Base-by-base conservation (phyloP, 30 jellyfish, hydroid and myxozoan genomes). In the Rhopilema esculentum region DNA sequence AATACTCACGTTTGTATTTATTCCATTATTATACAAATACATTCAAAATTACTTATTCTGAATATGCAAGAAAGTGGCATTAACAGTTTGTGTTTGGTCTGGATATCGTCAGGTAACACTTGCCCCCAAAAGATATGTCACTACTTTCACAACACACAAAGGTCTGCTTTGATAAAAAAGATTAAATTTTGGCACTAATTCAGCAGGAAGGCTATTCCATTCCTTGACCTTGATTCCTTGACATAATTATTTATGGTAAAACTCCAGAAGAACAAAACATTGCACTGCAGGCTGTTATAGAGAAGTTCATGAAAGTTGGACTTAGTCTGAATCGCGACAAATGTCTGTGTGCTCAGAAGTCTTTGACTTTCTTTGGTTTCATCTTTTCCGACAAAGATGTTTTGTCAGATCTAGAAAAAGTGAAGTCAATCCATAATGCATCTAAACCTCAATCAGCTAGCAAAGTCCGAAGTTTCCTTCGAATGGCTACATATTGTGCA, bases 381-480 rank as follows among this genome's bases (percentile, higher is more conserved):
- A 86, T 82, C 53, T 66, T 82, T 53, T 82, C 91, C 27, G 91
- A 82, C 91, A 61, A 82, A 82, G 91, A 76, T 27, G 68, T 82
- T 32, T 69, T 74, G 27, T 61, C 91, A 16, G 91, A 82, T 52
- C 91, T 86, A 31, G 80, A 30, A 79, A 79, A 79, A 79, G 89
- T 79, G 9, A 62, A 79, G 52, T 30, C 87, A 52, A 77, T 80
- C 27, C 66, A 80, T 28, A 66, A 66, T 80, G 69, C 74, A 27
- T 69, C 90, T 18, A 53, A 62, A 65, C 91, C 85, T 27, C 26
- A 73, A 75, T 62, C 30, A 49, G 83, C 57, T 61, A 23, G 80
- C 40, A 82, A 32, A 86, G 84, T 72, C 30, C 75, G 89, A 23
- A 50, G 83, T 24, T 27, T 86, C 70, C 75, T 83, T n/a, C 88